Conservation (phyloP, 2,888 invertebrate genomes). For the Notodonta ziczac region DNA sequence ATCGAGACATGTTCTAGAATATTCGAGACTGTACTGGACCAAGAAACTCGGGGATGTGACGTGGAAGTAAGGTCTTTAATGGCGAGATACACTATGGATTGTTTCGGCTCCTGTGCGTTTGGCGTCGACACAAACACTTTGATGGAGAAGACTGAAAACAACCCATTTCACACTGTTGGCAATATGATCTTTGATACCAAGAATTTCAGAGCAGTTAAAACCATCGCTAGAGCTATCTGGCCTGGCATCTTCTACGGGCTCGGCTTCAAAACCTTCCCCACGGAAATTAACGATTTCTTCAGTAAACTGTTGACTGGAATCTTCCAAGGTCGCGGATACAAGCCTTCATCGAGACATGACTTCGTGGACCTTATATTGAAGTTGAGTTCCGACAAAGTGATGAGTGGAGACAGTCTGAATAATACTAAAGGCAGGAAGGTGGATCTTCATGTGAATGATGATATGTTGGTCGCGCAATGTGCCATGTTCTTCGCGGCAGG, state of each 20-base stretch:
- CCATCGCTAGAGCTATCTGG: constrained; percentile 50
- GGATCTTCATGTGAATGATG: constrained; percentile 57
- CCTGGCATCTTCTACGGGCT: constrained; percentile 59
- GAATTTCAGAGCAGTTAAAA: constrained; percentile 43
- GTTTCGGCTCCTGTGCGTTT: constrained; percentile 59
- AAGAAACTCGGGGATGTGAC: constrained; percentile 30
- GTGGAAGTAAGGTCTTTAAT: constrained; percentile 49
- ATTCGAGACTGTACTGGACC: constrained; percentile 52
- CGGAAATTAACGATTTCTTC: constrained; percentile 49
- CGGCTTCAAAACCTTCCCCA: constrained; percentile 47
- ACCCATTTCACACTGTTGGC: constrained; percentile 52
- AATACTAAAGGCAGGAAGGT: constrained; percentile 39
- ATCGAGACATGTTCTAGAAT: constrained; percentile 49
- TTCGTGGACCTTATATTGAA: constrained; percentile 60
- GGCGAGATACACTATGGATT: constrained; percentile 62
- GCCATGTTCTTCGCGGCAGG: constrained; percentile 75
- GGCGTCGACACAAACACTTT: constrained; percentile 60
- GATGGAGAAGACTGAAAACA: constrained; percentile 45
- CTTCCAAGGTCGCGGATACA: constrained; percentile 48
- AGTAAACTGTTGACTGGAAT: constrained; percentile 42
- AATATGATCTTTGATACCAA: constrained; percentile 47
- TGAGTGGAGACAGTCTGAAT: constrained; percentile 56
- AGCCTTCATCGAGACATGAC: constrained; percentile 53
- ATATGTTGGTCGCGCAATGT: constrained; percentile 80
- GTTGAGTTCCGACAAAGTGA: constrained; percentile 45